phyloP scores from a whole-genome alignment of 1,140 invertebrate genomes.

The Microplitis mediator region DNA sequence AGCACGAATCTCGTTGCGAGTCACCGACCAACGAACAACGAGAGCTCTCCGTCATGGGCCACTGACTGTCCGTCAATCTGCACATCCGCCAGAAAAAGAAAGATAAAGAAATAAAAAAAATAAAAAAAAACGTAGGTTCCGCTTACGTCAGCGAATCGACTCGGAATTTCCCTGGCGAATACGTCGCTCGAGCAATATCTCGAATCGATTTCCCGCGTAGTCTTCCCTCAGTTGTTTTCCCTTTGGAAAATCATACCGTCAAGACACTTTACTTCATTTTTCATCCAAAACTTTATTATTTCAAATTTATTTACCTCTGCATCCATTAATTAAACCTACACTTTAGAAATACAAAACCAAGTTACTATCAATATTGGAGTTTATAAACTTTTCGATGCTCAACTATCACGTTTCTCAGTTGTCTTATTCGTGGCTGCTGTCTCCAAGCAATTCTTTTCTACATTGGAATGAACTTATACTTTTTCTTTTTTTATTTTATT shows the following conservation, averaged over 20 bases:
- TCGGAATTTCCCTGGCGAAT: slow-evolving; percentile 32
- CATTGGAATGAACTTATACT: no score
- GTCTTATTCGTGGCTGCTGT: no score
- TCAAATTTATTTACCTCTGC: not conserved
- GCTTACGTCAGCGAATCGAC: slow-evolving; percentile 34
- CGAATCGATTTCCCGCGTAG: slow-evolving; percentile 29
- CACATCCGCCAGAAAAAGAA: slow-evolving; percentile 31
- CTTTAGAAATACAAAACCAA: no score
- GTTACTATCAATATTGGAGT: not conserved
- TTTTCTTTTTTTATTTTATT: no score
- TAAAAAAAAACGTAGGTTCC: slow-evolving; percentile 7
- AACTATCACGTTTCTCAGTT: no score
- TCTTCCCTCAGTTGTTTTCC: not conserved
- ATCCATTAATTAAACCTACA: no score
- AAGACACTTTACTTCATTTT: slow-evolving; percentile 27
- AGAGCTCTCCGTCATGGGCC: slow-evolving; percentile 47
- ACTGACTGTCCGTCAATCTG: slow-evolving; percentile 56
- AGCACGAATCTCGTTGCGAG: slow-evolving; percentile 17
- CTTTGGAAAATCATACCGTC: slow-evolving; percentile 14
- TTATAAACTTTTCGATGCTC: not conserved
- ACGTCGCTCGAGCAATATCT: slow-evolving; percentile 28
- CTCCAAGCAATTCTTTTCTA: no score
- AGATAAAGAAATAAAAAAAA: not conserved
- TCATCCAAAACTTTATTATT: not conserved
- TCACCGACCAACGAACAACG: slow-evolving; percentile 1